These are phyloP conservation scores for Tetragonula clypearis DNA, from an alignment of 1,140 invertebrate genomes.

Conservation along the genomic window DNA sequence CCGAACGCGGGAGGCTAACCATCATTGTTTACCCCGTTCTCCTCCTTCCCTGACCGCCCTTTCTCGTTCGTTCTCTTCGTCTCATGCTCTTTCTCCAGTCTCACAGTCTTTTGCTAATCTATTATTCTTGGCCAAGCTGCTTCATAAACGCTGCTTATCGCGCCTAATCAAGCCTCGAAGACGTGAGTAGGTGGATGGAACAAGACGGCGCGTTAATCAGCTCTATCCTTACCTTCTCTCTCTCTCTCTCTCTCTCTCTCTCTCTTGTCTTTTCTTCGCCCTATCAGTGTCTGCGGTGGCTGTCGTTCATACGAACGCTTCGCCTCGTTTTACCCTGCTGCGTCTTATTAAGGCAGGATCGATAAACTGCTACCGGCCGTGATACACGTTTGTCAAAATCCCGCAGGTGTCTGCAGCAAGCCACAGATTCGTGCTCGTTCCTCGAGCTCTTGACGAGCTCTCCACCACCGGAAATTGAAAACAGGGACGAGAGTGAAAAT, in stretches of 20 bases:
- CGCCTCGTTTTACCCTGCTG: background rate
- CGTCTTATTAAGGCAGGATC: slow-evolving; percentile 54
- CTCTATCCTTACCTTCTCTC: slow-evolving; percentile 38
- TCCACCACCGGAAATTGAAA: slow-evolving; percentile 36
- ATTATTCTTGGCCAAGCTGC: slow-evolving; percentile 75
- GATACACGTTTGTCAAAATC: slow-evolving; percentile 55
- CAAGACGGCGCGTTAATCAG: slow-evolving; percentile 77
- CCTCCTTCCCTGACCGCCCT: slow-evolving; percentile 1
- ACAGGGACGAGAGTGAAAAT: background rate
- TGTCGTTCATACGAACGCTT: background rate
- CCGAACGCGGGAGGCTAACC: slow-evolving; percentile 68
- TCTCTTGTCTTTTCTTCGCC: background rate
- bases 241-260: background rate
- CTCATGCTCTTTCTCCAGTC: slow-evolving; percentile 2
- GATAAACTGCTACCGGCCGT: slow-evolving; percentile 44
- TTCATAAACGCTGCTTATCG: slow-evolving; percentile 79
- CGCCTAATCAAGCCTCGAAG: slow-evolving; percentile 70
- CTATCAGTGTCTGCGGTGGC: background rate
- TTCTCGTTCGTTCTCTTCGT: slow-evolving; percentile 8
- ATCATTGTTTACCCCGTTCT: slow-evolving; percentile 75
- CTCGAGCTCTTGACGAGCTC: background rate
- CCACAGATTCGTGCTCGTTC: slow-evolving; percentile 30
- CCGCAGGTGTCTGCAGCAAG: slow-evolving; percentile 42
- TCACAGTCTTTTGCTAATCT: slow-evolving; percentile 71
- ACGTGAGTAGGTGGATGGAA: slow-evolving; percentile 71